Evolutionary conservation across 2,797 vertebrate genomes (phyloP), one percentile per base, ranked within the genome.

Genomic region (Rachycentron canadum): DNA sequence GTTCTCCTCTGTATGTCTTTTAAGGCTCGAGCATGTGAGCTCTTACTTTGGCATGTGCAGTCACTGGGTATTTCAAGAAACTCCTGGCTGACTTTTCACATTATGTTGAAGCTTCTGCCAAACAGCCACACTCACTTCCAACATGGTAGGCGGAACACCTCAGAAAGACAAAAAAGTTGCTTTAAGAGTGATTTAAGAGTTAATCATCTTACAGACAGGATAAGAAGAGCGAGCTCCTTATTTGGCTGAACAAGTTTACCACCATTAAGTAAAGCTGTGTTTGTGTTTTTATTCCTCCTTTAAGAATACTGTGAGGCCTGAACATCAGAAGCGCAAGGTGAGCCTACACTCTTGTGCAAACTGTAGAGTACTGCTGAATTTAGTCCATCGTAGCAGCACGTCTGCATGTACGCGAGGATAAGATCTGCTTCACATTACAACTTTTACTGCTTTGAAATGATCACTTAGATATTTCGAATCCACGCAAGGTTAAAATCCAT

Each of bases 311-410:
- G 85, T 89, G 91, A 93, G 91, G 87, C 91, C 91, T 75, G 92
- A 93, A 72, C 92, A 91, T 72, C 89, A 93, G 17, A 94, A 94
- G 84, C 91, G 81, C 81, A 94, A 94, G 93, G 93, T 94, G 93
- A 93, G 93, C 82, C 77, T 84, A 78, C 78, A 85, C 78, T 83
- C 63, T 78, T 47, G 82, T 82, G 81, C 78, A 82, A 86, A 76
- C 69, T 69, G 32, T 52, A 67, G 83, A 36, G 14, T 26, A 70
- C 50, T 43, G 70, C 72, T 85, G 62, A 77, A 73, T 62, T 50
- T n/a, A 83, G 84, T 74, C 34, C 76, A 73, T 87, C 43, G 45
- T 73, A 63, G 69, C 67, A 64, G 57, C 65, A 65, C 64, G 76
- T 41, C 70, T 91, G 91, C 91, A 93, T 93, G 92, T 50, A 49